phyloP scores from a whole-genome alignment of 1,140 invertebrate genomes.

The Cecropterus lyciades region DNA sequence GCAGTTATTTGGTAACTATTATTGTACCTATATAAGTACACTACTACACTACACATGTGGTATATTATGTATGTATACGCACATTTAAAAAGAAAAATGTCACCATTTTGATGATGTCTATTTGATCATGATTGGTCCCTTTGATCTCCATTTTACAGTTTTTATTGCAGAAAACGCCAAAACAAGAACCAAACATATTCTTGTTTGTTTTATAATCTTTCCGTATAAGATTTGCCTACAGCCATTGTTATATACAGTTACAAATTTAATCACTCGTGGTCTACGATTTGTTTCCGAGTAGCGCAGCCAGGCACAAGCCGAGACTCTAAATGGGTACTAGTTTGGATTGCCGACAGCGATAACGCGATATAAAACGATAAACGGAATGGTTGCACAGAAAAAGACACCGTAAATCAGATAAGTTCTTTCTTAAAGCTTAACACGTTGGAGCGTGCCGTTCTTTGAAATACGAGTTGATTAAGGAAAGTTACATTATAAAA shows the following conservation, averaged over 20 bases:
- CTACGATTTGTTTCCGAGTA: slow-evolving; percentile 25
- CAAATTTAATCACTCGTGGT: slow-evolving; percentile 16
- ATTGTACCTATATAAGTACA: too few species aligned
- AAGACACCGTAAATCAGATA: slow-evolving; percentile 27
- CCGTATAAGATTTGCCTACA: background rate
- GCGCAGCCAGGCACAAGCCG: slow-evolving; percentile 25
- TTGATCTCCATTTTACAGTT: too few species aligned
- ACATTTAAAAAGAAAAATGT: too few species aligned
- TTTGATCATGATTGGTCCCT: too few species aligned
- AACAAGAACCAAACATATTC: too few species aligned
- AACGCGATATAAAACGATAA: slow-evolving; percentile 35
- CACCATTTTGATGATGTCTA: too few species aligned
- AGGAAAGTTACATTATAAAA: too few species aligned
- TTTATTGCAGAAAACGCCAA: too few species aligned
- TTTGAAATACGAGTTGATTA: background rate
- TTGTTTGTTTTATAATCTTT: background rate
- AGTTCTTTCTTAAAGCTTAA: slow-evolving; percentile 29
- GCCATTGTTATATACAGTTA: slow-evolving; percentile 1
- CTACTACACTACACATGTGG: too few species aligned
- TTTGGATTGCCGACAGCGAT: slow-evolving; percentile 34
- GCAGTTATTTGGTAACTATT: too few species aligned
- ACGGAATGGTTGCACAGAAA: slow-evolving; percentile 25
- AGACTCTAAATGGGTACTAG: slow-evolving; percentile 23
- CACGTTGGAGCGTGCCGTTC: background rate
- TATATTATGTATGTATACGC: too few species aligned